phyloP scores from a whole-genome alignment of 2,113 vertebrate species.

The Mesitornis unicolor region DNA sequence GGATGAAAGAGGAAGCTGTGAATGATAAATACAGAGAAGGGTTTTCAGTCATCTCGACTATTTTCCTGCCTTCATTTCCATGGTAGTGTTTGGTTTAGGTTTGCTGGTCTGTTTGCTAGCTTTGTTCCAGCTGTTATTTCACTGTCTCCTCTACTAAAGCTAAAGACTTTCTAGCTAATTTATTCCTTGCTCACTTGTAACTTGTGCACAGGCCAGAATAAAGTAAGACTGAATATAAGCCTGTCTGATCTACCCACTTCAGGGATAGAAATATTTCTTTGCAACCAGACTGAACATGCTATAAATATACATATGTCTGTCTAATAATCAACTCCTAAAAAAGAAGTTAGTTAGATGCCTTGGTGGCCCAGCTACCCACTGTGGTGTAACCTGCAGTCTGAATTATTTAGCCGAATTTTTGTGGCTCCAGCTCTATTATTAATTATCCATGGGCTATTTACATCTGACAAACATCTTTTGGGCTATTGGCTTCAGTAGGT shows the following conservation, averaged over 20 bases:
- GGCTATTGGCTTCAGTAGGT: background rate
- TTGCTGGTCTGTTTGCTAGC: background rate
- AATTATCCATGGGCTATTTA: constrained; percentile 11
- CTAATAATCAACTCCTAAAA: constrained; percentile 3
- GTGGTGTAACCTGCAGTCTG: background rate
- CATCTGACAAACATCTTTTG: background rate
- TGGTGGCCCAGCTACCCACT: background rate
- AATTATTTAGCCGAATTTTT: background rate
- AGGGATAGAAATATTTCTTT: background rate
- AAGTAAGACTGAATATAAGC: background rate
- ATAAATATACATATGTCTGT: background rate
- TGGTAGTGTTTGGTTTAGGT: background rate
- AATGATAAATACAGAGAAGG: background rate
- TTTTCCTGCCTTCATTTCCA: background rate
- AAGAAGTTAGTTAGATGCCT: background rate
- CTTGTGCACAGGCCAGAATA: background rate
- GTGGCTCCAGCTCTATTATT: background rate
- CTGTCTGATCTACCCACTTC: background rate
- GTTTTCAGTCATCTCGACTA: background rate
- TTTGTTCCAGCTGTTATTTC: background rate
- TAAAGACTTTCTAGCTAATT: background rate
- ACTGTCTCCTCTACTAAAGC: background rate
- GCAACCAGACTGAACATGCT: background rate
- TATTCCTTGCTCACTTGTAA: background rate
- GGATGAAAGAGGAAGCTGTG: background rate